phyloP scores from a whole-genome alignment of 2,797 vertebrate genomes.

The Halcyon leucocephala region DNA sequence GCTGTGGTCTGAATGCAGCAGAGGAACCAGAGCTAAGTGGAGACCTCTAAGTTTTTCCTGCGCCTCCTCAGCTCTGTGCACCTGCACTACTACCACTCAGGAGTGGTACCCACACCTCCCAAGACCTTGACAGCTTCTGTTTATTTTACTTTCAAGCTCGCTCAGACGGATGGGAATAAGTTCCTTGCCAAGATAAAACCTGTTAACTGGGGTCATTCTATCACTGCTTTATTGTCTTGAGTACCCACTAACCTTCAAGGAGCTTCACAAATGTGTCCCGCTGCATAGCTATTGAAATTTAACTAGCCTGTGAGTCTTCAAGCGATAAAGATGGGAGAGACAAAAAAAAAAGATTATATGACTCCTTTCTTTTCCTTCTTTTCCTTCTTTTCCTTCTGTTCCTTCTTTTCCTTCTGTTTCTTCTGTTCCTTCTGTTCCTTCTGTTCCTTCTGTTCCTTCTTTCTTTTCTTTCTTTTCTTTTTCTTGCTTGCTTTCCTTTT shows the following conservation, averaged over 20 bases:
- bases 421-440: not conserved
- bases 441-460: no score
- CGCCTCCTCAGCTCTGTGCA: not conserved
- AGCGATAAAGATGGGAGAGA: not conserved
- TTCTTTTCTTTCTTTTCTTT: no score
- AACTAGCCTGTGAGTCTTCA: not conserved
- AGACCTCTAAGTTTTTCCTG: not conserved
- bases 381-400: no score
- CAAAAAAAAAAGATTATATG: not conserved
- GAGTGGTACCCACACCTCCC: not conserved
- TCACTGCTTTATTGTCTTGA: conserved; percentile 31
- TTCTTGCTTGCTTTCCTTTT: no score
- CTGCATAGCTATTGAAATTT: not conserved
- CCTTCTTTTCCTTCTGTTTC: not conserved
- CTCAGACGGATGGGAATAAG: not conserved
- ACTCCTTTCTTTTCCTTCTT: not conserved
- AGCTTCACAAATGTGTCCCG: not conserved
- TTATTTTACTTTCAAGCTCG: conserved; percentile 9
- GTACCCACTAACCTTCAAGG: not conserved
- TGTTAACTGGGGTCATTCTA: conserved; percentile 10
- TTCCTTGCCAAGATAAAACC: conserved; percentile 13
- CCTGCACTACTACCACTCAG: not conserved
- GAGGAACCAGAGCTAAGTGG: not conserved
- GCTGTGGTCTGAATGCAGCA: not conserved
- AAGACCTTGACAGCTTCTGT: not conserved